These are phyloP conservation scores for Xylocopa sonorina DNA, from an alignment of 1,140 invertebrate genomes.

Conservation along the genomic window DNA sequence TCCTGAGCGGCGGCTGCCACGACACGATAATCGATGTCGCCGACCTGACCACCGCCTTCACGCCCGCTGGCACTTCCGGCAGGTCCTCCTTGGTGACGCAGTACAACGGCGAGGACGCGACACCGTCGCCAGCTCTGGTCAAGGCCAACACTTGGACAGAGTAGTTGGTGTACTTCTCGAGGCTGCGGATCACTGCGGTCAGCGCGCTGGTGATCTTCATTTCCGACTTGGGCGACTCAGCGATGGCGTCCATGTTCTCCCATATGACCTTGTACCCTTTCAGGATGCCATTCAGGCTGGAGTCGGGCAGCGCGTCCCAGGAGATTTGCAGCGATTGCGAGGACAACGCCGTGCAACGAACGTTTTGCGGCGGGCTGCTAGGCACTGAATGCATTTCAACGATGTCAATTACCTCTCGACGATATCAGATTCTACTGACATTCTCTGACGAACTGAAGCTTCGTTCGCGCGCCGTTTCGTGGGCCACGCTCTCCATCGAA, in stretches of 20 bases:
- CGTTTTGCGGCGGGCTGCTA: conserved; percentile 89
- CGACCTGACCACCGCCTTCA: conserved; percentile 93
- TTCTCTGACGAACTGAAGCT: too few relatives aligned
- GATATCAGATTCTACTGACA: too few relatives aligned
- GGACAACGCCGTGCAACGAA: conserved; percentile 89
- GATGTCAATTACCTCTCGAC: neutral
- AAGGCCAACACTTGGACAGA: conserved; percentile 92
- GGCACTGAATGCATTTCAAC: conserved; percentile 84
- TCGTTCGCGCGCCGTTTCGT: too few relatives aligned
- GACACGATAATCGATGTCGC: conserved; percentile 92
- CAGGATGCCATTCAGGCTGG: conserved; percentile 92
- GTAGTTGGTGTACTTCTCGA: conserved; percentile 96
- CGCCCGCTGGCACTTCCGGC: conserved; percentile 92
- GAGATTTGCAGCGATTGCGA: conserved; percentile 92
- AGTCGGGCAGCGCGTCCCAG: conserved; percentile 91
- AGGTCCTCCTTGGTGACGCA: conserved; percentile 96
- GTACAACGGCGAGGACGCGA: conserved; percentile 90
- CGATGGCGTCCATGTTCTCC: conserved; percentile 79
- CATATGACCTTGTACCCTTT: conserved; percentile 94
- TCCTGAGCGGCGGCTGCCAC: conserved; percentile 85
- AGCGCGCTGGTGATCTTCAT: conserved; percentile 87
- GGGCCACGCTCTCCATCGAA: too few relatives aligned
- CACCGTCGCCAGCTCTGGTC: conserved; percentile 94
- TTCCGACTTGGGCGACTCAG: conserved; percentile 76
- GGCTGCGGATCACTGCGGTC: conserved; percentile 85